Base-by-base conservation (phyloP, 2,888 invertebrate genomes). In the Stenotaenia linearis region DNA sequence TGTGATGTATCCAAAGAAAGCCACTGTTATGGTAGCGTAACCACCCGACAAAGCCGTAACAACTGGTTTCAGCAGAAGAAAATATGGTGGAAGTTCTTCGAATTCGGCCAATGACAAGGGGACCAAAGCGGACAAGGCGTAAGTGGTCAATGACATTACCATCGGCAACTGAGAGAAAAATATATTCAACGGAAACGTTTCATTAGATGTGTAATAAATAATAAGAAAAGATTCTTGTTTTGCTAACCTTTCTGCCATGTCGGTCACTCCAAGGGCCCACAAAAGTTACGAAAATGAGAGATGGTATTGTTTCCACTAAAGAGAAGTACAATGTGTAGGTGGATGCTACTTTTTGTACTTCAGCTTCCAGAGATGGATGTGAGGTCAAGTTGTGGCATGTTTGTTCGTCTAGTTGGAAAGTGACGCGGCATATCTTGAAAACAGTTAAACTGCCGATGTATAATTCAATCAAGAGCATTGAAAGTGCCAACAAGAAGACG, bases 221-320 rank as follows among this genome's bases (percentile, higher is more conserved):
- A 30, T 18, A 2, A 23, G 2, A 9, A 9, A n/a, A n/a, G n/a
- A n/a, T n/a, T n/a, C n/a, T n/a, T n/a, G n/a, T n/a, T n/a, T n/a
- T n/a, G n/a, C 75, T n/a, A 30, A 79, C 9, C 77, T 82, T 82
- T 30, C 82, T 77, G 2, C 82, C 82, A n/a, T 82, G 79, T 21
- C 76, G 80, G 45, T 82, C 82, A 37, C 81, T 82, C 82, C 82
- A 82, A 6, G 82, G 74, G n/a, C 82, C 82, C 3, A 82, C 78
- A 15, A 82, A 81, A 21, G 79, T 45, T 28, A 78, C 50, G 25
- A 81, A 30, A 2, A 81, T 28, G 0, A 79, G 56, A 5, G 80
- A 78, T 0, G 81, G 81, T 0, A 80, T 12, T 45, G 79, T 79
- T n/a, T 77, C 56, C 6, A 82, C 77, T 15, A 82, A 21, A 0